A percentile compares a stretch with the other conserved stretches of the same genome.
Evolutionary conservation across 2,797 vertebrate genomes (phyloP).

Genomic region (Bradypus variegatus): DNA sequence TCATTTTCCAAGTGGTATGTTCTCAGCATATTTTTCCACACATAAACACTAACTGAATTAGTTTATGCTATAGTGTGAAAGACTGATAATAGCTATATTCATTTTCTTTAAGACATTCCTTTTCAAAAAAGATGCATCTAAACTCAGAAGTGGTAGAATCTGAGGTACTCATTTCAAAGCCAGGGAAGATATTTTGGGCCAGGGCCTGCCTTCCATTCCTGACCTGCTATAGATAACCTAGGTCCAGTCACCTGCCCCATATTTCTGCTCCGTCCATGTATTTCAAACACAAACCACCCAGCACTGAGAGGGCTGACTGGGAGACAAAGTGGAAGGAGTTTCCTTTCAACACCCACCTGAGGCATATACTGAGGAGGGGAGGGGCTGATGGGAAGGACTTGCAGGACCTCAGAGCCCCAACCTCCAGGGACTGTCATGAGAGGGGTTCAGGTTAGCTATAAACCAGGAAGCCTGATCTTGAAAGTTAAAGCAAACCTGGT

Average conservation of each 20-base stretch:
- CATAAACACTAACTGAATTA: not conserved
- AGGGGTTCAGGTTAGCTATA: not conserved
- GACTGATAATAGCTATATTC: not conserved
- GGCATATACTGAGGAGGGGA: not conserved
- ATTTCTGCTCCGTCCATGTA: not conserved
- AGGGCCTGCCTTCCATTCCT: not conserved
- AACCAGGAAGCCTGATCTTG: not conserved
- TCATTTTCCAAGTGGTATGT: not conserved
- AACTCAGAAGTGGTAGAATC: not conserved
- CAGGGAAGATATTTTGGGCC: not conserved
- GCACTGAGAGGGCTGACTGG: not conserved
- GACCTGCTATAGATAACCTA: rapidly evolving
- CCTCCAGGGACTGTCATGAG: not conserved
- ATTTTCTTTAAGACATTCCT: not conserved
- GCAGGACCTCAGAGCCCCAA: not conserved
- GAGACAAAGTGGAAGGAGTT: not conserved
- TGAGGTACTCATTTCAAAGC: not conserved
- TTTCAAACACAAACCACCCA: not conserved
- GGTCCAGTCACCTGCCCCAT: not conserved
- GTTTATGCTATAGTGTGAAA: not conserved
- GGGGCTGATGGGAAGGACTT: not conserved
- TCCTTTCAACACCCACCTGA: not conserved
- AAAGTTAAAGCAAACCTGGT: not conserved
- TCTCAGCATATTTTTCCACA: not conserved
- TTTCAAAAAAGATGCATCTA: not conserved